A percentile compares a stretch with the other conserved stretches of the same genome.
These are phyloP conservation scores for Cyanistes caeruleus DNA, from an alignment of 2,113 vertebrate genomes.

Conservation along the genomic window DNA sequence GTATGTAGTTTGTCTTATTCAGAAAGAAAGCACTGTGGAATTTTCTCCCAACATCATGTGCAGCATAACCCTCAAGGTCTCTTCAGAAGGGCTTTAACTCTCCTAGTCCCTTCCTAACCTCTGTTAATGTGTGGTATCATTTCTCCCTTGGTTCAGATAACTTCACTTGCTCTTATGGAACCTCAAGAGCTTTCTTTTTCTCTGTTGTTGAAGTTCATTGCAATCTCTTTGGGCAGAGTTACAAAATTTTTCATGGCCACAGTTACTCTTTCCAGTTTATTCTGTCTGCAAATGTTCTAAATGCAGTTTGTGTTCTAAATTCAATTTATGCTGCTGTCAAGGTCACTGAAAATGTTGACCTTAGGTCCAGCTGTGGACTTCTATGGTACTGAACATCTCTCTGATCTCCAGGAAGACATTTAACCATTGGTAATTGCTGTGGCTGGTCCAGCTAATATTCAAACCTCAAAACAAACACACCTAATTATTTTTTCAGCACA, in stretches of 20 bases:
- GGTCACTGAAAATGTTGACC: background rate
- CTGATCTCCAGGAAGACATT: background rate
- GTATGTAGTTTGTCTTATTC: background rate
- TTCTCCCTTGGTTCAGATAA: background rate
- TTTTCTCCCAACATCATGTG: accelerated
- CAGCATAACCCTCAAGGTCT: background rate
- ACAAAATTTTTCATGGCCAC: background rate
- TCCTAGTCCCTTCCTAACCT: background rate
- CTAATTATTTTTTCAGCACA: background rate
- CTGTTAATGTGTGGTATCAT: background rate
- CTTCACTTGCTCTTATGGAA: background rate
- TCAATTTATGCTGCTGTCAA: background rate
- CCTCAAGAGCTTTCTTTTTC: background rate
- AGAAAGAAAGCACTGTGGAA: background rate
- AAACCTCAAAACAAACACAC: background rate
- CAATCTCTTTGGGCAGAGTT: background rate
- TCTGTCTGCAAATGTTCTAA: background rate
- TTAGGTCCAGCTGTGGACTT: background rate
- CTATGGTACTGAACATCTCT: background rate
- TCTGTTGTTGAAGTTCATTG: background rate
- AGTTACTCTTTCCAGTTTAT: background rate
- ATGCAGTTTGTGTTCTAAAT: background rate
- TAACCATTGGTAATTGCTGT: background rate
- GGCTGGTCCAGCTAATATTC: background rate
- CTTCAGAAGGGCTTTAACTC: background rate